phyloP scores from a whole-genome alignment of 2,797 vertebrate genomes.

The Lithobates sylvaticus region DNA sequence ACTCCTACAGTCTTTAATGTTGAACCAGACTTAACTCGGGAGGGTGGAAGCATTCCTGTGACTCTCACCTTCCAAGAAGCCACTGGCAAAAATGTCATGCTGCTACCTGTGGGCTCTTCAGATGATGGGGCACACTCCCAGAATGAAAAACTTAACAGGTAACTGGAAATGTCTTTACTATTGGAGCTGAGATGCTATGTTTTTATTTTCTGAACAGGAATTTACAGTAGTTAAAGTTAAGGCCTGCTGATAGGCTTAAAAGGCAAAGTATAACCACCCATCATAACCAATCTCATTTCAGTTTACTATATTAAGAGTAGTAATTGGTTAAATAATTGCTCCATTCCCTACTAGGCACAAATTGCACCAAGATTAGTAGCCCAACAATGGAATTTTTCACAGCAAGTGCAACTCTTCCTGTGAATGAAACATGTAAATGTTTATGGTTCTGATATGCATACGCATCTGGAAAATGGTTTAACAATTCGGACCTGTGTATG shows the following conservation, averaged over 20 bases:
- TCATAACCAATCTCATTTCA: neutral
- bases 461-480: no score
- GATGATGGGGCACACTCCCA: slow-evolving; percentile 98
- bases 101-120: slow-evolving; percentile 91
- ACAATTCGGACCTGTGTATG: no score
- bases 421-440: no score
- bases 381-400: no score
- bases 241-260: neutral
- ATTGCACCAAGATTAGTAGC: no score
- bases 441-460: no score
- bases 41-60: slow-evolving; percentile 96
- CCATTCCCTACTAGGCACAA: neutral
- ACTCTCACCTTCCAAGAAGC: slow-evolving; percentile 97
- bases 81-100: slow-evolving; percentile 95
- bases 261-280: no score
- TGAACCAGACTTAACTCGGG: slow-evolving; percentile 94
- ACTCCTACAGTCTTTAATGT: slow-evolving; percentile 88
- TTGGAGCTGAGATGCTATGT: neutral
- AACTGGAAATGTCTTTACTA: neutral
- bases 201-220: neutral
- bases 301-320: neutral
- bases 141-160: slow-evolving; percentile 98
- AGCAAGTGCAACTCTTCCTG: no score
- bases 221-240: no score
- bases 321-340: neutral